Base-by-base conservation (phyloP, 2,888 invertebrate genomes). In the Gisinianus flammeolus region DNA sequence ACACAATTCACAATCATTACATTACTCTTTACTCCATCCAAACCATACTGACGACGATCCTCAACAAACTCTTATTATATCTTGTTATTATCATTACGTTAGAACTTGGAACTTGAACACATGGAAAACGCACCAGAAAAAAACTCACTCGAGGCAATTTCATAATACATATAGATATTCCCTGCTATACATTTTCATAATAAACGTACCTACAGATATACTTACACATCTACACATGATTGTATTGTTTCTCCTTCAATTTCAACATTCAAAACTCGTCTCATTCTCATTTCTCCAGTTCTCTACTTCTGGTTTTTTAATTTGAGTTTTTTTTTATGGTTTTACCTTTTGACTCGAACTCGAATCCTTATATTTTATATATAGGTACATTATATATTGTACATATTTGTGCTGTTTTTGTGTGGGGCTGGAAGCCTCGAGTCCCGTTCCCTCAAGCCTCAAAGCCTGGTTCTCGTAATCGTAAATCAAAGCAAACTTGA, bases 51-150 rank as follows among this genome's bases (percentile, higher is more conserved):
- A 44, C n/a, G n/a, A n/a, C n/a, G n/a, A n/a, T 28, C 58, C 19
- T 31, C 72, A 72, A 58, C 54, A 35, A 52, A 35, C 33, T 52
- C 26, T 28, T n/a, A n/a, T 28, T 66, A 66, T 44, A 16, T 44
- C 44, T 44, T 44, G 19, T 35, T 35, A 35, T 44, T 44, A 44
- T 44, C 44, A 44, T 16, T 12, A 2, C 44, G 2, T 44, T 19
- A 44, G 19, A 44, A 44, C 44, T 44, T 1, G 19, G 19, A 2
- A 44, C 44, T 44, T 1, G 19, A 44, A 44, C 2, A 44, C 12
- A 44, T 16, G 44, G 12, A 44, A 44, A 44, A 44, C 44, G 19
- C 12, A 35, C 5, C 35, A 35, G 12, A 35, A 35, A 5, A 35
- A 35, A 44, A 44, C 44, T 44, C 44, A 44, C 44, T 44, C 16